Conservation (phyloP, 2,113 vertebrate genomes). For the Alethe diademata region DNA sequence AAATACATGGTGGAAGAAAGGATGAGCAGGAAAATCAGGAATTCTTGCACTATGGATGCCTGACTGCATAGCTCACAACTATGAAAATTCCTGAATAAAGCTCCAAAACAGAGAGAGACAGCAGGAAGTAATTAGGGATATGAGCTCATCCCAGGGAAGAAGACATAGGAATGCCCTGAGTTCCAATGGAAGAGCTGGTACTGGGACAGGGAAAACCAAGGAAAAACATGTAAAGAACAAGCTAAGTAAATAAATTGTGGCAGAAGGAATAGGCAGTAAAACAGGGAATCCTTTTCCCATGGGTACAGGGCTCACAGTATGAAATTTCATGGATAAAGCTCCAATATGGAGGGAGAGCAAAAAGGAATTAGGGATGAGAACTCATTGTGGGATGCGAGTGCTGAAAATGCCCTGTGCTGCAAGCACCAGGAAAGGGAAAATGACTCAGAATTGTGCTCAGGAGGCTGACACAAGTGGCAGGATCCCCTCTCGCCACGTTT, state of each 20-base stretch:
- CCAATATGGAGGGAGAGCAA: not conserved
- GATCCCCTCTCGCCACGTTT: not conserved
- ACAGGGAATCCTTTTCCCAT: not conserved
- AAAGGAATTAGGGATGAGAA: not conserved
- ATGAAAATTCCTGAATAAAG: not conserved
- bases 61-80: accelerated
- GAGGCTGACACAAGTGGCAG: not conserved
- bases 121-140: not conserved
- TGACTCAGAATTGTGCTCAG: too few species aligned
- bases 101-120: not conserved
- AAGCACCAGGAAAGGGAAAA: not conserved
- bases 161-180: not conserved
- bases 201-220: not conserved
- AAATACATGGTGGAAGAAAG: too few species aligned
- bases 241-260: not conserved
- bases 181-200: not conserved
- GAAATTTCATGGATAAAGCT: not conserved
- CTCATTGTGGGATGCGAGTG: not conserved
- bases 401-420: not conserved
- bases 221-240: not conserved
- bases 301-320: not conserved
- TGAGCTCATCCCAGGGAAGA: not conserved
- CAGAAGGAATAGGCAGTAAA: not conserved
- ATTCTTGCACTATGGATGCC: not conserved
- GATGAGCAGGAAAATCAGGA: not conserved